Evolutionary conservation across 2,888 invertebrate species (phyloP).

Genomic region (Tipula vernalis): DNA sequence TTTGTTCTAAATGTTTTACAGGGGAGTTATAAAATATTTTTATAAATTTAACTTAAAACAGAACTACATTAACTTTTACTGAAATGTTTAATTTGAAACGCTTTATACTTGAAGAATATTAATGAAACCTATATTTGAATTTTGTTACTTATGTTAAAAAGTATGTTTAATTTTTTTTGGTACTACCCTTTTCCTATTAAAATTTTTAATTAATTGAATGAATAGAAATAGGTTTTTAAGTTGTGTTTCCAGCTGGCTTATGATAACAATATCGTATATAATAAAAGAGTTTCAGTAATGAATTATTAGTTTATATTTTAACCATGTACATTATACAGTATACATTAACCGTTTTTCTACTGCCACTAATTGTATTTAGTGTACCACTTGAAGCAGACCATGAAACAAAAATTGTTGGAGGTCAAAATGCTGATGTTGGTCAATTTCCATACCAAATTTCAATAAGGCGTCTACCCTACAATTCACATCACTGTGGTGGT

Average conservation of each 20-base stretch:
- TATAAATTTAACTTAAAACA: not conserved
- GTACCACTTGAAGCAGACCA: not conserved
- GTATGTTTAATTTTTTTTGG: not conserved
- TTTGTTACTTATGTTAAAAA: not conserved
- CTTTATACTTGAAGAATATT: too few species aligned
- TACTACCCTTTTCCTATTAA: not conserved
- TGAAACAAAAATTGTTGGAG: slow-evolving; percentile 12
- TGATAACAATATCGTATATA: not conserved
- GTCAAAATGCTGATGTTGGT: slow-evolving; percentile 7
- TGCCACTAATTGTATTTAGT: not conserved
- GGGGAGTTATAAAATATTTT: not conserved
- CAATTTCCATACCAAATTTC: slow-evolving; percentile 15
- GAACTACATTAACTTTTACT: too few species aligned
- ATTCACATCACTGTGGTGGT: not conserved
- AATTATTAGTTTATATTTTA: not conserved
- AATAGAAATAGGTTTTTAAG: not conserved
- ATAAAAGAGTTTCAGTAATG: not conserved
- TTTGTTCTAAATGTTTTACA: not conserved
- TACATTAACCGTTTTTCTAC: not conserved
- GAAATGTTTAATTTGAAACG: too few species aligned
- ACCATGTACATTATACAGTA: not conserved
- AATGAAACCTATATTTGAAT: not conserved
- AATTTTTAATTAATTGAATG: not conserved
- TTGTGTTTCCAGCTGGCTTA: not conserved
- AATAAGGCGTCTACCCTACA: slow-evolving; percentile 9